Conservation (phyloP, 2,888 invertebrate genomes). For the Mesorhabditis belari region DNA sequence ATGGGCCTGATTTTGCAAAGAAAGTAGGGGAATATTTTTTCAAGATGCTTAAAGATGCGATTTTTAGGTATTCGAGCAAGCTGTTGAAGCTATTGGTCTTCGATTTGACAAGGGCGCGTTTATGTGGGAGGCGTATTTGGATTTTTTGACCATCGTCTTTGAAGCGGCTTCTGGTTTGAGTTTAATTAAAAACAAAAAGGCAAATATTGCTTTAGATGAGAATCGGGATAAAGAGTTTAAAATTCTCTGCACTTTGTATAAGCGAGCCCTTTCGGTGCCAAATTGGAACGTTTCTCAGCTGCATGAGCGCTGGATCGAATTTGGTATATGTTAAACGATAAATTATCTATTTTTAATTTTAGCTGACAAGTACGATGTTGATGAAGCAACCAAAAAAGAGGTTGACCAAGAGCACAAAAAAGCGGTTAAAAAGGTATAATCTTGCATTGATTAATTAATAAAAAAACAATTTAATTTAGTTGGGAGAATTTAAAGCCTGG, state of each 20-base stretch:
- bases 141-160: slow-evolving; percentile 1
- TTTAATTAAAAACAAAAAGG: no score
- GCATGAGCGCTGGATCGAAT: background rate
- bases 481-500: slow-evolving; percentile 10
- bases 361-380: background rate
- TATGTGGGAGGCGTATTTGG: slow-evolving; percentile 3
- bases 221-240: background rate
- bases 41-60: no score
- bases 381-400: background rate
- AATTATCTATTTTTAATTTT: no score
- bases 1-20: background rate
- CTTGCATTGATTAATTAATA: background rate
- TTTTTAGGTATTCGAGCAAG: background rate
- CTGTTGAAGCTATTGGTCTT: background rate
- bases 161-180: background rate
- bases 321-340: background rate
- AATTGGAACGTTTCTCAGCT: slow-evolving; percentile 9
- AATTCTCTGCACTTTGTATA: slow-evolving; percentile 6
- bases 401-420: background rate
- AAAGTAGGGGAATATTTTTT: no score
- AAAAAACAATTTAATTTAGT: background rate
- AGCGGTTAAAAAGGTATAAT: background rate
- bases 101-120: slow-evolving; percentile 2
- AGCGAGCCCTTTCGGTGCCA: slow-evolving; percentile 15
- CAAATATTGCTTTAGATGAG: no score